Conservation (phyloP, 2,797 vertebrate species). For the Aplochiton taeniatus region DNA sequence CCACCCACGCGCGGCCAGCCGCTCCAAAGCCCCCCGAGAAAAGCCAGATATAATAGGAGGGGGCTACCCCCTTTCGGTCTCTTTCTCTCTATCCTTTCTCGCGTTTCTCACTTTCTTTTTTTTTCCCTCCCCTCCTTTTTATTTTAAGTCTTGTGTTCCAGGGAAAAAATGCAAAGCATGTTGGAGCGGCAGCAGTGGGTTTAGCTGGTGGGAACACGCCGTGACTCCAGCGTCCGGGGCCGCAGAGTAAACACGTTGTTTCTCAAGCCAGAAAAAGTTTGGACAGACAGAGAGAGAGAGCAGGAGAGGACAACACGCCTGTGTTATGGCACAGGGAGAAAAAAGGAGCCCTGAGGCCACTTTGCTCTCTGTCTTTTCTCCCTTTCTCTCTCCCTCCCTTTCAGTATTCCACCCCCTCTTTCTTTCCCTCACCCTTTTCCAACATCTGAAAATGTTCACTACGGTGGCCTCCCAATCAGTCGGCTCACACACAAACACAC, state of each 20-base stretch:
- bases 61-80: background rate
- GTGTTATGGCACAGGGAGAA: slow-evolving; percentile 44
- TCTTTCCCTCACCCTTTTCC: slow-evolving; percentile 9
- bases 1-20: slow-evolving; percentile 4
- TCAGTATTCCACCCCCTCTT: background rate
- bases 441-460: slow-evolving; percentile 47
- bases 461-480: slow-evolving; percentile 46
- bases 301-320: slow-evolving; percentile 38
- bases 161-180: slow-evolving; percentile 81
- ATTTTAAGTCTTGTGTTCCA: slow-evolving; percentile 73
- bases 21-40: slow-evolving; percentile 32
- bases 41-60: slow-evolving; percentile 58
- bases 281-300: slow-evolving; percentile 56
- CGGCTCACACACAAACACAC: slow-evolving; percentile 22
- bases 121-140: slow-evolving; percentile 54
- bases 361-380: background rate
- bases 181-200: slow-evolving; percentile 75
- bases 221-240: slow-evolving; percentile 74
- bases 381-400: slow-evolving; percentile 21
- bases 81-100: slow-evolving; percentile 34
- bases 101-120: slow-evolving; percentile 30
- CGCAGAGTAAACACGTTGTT: slow-evolving; percentile 83
- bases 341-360: slow-evolving; percentile 16
- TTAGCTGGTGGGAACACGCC: slow-evolving; percentile 78
- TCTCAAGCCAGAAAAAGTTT: slow-evolving; percentile 84